These are phyloP conservation scores for Diadegma fenestrale DNA, from an alignment of 2,888 invertebrate species.

Conservation along the genomic window DNA sequence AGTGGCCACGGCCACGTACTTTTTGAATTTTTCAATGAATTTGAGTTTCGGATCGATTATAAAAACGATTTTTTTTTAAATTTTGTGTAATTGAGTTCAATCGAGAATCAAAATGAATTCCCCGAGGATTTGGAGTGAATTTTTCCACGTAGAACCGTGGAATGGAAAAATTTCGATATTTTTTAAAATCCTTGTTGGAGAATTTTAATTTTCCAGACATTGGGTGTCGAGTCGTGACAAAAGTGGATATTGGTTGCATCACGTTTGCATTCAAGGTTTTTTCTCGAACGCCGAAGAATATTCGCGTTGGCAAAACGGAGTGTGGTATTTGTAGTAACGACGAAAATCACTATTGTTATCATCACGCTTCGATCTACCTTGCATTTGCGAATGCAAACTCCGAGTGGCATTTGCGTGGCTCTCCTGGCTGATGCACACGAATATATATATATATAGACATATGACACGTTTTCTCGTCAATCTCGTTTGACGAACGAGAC, in stretches of 20 bases:
- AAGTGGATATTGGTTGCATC: background rate
- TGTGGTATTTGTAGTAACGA: background rate
- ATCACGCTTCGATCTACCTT: constrained; percentile 9
- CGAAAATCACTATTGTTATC: constrained; percentile 28
- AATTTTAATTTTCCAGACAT: background rate
- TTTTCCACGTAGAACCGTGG: background rate
- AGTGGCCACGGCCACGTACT: background rate
- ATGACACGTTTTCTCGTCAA: constrained; percentile 33
- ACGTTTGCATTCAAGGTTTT: background rate
- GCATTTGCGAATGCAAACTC: constrained; percentile 37
- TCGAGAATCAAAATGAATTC: background rate
- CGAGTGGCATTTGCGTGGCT: constrained; percentile 18
- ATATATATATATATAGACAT: background rate
- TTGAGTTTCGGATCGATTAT: background rate
- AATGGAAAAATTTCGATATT: background rate
- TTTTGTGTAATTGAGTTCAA: too few species aligned
- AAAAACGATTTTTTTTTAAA: background rate
- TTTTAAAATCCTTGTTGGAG: background rate
- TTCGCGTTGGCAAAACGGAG: constrained; percentile 6
- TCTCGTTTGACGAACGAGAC: constrained; percentile 60
- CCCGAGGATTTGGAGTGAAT: background rate
- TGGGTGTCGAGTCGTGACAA: background rate
- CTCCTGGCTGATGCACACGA: background rate
- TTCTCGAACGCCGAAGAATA: background rate
- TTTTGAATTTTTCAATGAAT: background rate